These are phyloP conservation scores for Dicrurus megarhynchus DNA, from an alignment of 2,113 vertebrate genomes.

Conservation along the genomic window DNA sequence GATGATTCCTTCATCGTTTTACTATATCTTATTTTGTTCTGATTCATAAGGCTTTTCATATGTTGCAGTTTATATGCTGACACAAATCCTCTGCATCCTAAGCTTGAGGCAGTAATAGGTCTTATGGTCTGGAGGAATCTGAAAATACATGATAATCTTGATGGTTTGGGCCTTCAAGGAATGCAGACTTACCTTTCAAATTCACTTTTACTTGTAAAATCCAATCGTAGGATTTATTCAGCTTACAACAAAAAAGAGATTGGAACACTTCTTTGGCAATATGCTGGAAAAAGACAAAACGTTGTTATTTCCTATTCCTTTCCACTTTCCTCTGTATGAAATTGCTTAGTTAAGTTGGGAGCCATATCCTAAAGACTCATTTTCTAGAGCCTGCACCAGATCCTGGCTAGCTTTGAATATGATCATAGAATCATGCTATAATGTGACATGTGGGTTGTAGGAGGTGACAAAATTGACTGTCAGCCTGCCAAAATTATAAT, in stretches of 20 bases:
- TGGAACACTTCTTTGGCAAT: neutral
- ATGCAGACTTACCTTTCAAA: neutral
- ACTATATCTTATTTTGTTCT: neutral
- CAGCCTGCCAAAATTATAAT: neutral
- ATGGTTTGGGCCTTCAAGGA: neutral
- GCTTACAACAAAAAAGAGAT: neutral
- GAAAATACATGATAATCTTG: neutral
- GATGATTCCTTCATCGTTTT: neutral
- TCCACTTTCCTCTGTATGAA: neutral
- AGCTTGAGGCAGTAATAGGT: neutral
- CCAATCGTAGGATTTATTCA: neutral
- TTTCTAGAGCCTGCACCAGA: neutral
- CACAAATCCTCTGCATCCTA: neutral
- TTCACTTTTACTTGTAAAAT: neutral
- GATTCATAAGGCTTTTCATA: neutral
- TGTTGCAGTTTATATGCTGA: neutral
- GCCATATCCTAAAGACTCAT: neutral
- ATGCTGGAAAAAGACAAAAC: neutral
- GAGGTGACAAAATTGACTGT: constrained; percentile 1
- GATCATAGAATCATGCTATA: neutral
- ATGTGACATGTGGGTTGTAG: neutral
- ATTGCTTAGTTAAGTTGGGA: neutral
- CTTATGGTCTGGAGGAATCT: neutral
- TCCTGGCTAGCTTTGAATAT: neutral
- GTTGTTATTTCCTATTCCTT: neutral